Conservation (phyloP, 2,113 vertebrate genomes). For the Plotosus lineatus region DNA sequence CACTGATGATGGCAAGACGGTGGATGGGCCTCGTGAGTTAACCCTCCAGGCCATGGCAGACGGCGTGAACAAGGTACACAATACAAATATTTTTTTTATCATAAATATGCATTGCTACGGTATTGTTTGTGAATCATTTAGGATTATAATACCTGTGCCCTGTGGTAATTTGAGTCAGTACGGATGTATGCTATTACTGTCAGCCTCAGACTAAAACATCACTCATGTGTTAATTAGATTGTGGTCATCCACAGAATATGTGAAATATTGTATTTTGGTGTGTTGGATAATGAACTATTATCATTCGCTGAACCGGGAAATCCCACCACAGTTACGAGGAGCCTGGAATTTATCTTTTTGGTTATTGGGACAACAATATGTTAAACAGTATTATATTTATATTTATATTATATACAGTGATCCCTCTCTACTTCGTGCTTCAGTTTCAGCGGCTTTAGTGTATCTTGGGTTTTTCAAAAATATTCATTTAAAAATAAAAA, state of each 20-base stretch:
- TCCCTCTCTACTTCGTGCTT: too few relatives aligned
- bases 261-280: not conserved
- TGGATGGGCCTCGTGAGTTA: constrained; percentile 97
- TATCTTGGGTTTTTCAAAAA: too few relatives aligned
- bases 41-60: constrained; percentile 98
- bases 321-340: too few relatives aligned
- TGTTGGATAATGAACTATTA: not conserved
- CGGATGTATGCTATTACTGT: not conserved
- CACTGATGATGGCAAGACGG: constrained; percentile 95
- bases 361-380: too few relatives aligned
- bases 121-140: not conserved
- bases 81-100: constrained; percentile 1
- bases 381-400: too few relatives aligned
- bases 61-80: constrained; percentile 92
- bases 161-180: not conserved
- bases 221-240: not conserved
- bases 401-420: too few relatives aligned
- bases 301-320: too few relatives aligned
- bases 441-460: too few relatives aligned
- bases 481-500: too few relatives aligned
- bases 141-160: not conserved
- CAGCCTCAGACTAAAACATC: not conserved
- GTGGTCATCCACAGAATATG: not conserved
- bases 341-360: too few relatives aligned
- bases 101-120: not conserved